Percentiles rank a stretch among this genome's conserved stretches.
Conservation (phyloP, 2,888 invertebrate genomes). For the Tribolium freemani region DNA sequence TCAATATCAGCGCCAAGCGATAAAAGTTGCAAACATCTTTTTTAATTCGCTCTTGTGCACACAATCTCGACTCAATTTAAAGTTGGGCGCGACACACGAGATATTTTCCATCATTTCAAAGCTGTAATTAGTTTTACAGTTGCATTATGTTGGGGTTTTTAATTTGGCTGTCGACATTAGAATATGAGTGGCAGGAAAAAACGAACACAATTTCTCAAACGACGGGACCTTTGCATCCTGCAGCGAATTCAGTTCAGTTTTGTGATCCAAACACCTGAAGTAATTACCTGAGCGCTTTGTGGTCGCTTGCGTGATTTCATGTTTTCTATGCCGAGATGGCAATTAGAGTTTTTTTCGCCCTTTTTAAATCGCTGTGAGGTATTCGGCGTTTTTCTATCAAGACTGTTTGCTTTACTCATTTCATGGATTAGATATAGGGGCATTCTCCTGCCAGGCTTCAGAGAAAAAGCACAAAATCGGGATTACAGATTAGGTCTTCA, state of each 20-base stretch:
- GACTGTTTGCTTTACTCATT: slow-evolving; percentile 14
- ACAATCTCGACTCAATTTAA: slow-evolving; percentile 12
- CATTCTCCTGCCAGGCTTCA: background rate
- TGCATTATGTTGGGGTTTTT: slow-evolving; percentile 11
- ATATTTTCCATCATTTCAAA: slow-evolving; percentile 8
- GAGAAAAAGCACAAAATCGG: slow-evolving; percentile 1
- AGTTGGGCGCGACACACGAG: background rate
- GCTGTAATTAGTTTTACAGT: slow-evolving; percentile 20
- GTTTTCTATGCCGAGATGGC: slow-evolving; percentile 31
- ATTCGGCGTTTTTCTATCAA: slow-evolving; percentile 25
- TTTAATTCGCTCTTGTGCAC: background rate
- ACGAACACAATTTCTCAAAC: slow-evolving; percentile 28
- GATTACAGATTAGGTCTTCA: slow-evolving; percentile 19
- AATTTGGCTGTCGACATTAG: slow-evolving; percentile 20
- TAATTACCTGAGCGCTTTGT: slow-evolving; percentile 25
- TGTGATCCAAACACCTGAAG: slow-evolving; percentile 27
- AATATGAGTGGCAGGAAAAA: slow-evolving; percentile 16
- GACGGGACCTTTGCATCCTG: slow-evolving; percentile 17
- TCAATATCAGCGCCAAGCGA: background rate
- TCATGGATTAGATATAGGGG: slow-evolving; percentile 7
- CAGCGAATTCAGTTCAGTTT: slow-evolving; percentile 5
- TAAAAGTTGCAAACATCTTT: slow-evolving; percentile 2
- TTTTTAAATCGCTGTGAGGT: slow-evolving; percentile 11
- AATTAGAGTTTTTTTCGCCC: slow-evolving; percentile 27
- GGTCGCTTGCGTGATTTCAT: slow-evolving; percentile 35